These are phyloP conservation scores for Apamea crenata DNA, from an alignment of 2,888 invertebrate species.

Conservation along the genomic window DNA sequence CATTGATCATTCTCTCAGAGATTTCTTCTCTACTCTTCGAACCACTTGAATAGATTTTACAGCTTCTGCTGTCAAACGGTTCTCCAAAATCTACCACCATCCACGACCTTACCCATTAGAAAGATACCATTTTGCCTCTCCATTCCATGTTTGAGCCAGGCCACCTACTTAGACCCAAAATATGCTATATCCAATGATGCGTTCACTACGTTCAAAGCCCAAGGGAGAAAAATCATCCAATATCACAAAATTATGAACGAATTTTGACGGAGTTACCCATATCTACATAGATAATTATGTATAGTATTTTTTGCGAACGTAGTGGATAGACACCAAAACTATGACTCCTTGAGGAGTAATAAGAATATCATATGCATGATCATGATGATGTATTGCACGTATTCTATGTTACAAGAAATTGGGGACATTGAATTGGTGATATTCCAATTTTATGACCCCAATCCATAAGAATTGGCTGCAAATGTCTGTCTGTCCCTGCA, in stretches of 20 bases:
- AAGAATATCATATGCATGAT: slow-evolving; percentile 47
- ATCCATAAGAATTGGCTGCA: slow-evolving; percentile 31
- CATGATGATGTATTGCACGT: slow-evolving; percentile 42
- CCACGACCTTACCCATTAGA: neutral
- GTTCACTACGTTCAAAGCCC: slow-evolving; percentile 39
- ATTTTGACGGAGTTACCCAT: neutral
- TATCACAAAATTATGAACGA: neutral
- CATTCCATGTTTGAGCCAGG: slow-evolving; percentile 7
- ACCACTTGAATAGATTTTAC: neutral
- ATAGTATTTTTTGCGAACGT: slow-evolving; percentile 19
- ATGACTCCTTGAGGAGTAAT: slow-evolving; percentile 1
- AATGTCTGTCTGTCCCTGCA: slow-evolving; percentile 43
- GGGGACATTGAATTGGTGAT: slow-evolving; percentile 31
- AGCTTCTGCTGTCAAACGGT: neutral
- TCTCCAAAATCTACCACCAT: neutral
- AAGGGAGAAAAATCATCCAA: neutral
- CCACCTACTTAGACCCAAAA: slow-evolving; percentile 4
- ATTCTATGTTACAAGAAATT: slow-evolving; percentile 32
- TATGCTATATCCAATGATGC: slow-evolving; percentile 5
- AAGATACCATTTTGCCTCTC: neutral
- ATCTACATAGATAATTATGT: no score
- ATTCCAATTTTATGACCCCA: slow-evolving; percentile 38
- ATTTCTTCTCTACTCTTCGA: neutral
- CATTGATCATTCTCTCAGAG: neutral
- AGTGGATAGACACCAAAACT: slow-evolving; percentile 31